A percentile compares a stretch with the other conserved stretches of the same genome.
phyloP scores from a whole-genome alignment of 2,888 invertebrate genomes.

The Aspidiotus destructor region DNA sequence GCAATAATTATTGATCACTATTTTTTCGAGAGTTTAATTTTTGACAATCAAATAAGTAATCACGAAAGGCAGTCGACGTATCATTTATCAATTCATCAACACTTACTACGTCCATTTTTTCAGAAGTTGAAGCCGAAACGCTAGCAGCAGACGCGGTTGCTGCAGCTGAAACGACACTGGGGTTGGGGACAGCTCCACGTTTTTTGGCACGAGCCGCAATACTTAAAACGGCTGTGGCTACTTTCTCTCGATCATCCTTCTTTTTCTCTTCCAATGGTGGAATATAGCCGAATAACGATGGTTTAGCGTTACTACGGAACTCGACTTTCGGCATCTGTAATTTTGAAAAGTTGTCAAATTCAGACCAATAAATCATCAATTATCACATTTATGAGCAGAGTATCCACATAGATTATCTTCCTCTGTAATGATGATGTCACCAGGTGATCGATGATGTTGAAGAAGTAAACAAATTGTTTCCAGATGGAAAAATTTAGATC shows the following conservation, averaged over 20 bases:
- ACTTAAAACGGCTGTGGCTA: slow-evolving; percentile 93
- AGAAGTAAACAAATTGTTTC: no score
- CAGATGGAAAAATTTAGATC: no score
- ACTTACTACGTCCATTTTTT: slow-evolving; percentile 76
- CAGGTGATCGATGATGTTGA: no score
- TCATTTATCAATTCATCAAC: slow-evolving; percentile 36
- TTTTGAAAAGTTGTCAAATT: not conserved
- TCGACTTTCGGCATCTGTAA: slow-evolving; percentile 80
- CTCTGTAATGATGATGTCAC: no score
- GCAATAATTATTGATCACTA: not conserved
- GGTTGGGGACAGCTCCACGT: slow-evolving; percentile 47
- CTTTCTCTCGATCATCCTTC: slow-evolving; percentile 93
- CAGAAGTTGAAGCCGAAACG: slow-evolving; percentile 45
- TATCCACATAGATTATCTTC: no score
- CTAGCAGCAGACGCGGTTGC: slow-evolving; percentile 16
- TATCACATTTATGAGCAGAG: no score
- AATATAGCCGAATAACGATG: slow-evolving; percentile 92
- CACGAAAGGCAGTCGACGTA: no score
- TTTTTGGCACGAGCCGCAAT: slow-evolving; percentile 76
- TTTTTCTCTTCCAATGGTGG: slow-evolving; percentile 96
- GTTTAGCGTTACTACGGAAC: slow-evolving; percentile 82
- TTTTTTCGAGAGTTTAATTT: not conserved
- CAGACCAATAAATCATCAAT: not conserved
- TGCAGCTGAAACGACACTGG: slow-evolving; percentile 35
- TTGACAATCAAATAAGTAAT: not conserved